phyloP scores from a whole-genome alignment of 2,797 vertebrate genomes.

The Caiman crocodilus region DNA sequence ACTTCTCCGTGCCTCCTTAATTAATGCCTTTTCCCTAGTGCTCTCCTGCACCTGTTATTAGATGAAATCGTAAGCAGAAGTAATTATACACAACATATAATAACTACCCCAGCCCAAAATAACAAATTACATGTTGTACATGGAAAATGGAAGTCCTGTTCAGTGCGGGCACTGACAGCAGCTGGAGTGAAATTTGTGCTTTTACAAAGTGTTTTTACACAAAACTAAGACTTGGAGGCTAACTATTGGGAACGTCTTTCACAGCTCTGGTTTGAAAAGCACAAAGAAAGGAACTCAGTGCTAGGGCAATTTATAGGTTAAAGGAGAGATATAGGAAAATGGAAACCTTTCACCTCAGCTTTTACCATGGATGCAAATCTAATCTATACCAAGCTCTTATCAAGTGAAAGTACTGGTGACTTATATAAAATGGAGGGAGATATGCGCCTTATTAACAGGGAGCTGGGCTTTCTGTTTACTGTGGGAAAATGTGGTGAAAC shows the following conservation, averaged over 20 bases:
- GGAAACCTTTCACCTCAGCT: background rate
- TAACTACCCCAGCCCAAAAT: conserved; percentile 17
- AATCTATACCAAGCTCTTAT: background rate
- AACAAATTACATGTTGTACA: conserved; percentile 19
- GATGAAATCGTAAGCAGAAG: conserved; percentile 14
- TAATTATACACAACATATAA: background rate
- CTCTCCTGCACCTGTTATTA: background rate
- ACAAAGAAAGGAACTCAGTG: background rate
- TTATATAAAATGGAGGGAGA: background rate
- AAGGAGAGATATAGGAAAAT: background rate
- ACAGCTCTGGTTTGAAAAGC: background rate
- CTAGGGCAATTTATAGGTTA: no score
- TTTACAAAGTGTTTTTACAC: background rate
- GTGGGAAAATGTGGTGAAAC: no score
- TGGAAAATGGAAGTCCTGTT: conserved; percentile 6
- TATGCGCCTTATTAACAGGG: background rate
- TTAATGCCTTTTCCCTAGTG: background rate
- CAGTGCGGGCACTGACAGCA: background rate
- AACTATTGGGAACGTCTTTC: background rate
- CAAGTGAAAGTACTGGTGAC: background rate
- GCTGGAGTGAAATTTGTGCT: background rate
- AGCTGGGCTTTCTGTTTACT: no score
- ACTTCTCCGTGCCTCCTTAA: conserved; percentile 17
- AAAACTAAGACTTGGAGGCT: fast-evolving
- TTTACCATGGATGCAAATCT: background rate